phyloP scores from a whole-genome alignment of 2,113 vertebrate species.

The Catharus fuscescens region DNA sequence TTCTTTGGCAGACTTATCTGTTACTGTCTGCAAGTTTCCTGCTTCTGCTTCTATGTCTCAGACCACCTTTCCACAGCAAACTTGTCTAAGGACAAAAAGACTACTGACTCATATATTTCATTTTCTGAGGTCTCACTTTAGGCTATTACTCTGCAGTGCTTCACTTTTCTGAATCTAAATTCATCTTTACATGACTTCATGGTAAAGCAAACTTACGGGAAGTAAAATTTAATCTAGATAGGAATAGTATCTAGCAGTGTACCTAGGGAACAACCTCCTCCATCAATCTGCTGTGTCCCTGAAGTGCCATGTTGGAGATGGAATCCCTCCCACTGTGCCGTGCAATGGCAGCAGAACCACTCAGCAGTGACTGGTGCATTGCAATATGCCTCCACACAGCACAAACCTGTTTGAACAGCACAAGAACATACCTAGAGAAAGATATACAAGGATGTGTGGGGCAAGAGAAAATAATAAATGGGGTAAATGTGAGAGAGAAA shows the following conservation, averaged over 20 bases:
- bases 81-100: background rate
- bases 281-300: background rate
- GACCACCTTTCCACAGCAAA: background rate
- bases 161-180: constrained; percentile 7
- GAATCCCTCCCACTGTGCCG: constrained; percentile 11
- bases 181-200: background rate
- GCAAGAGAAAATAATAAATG: background rate
- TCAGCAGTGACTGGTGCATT: background rate
- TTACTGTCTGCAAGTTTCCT: background rate
- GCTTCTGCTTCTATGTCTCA: background rate
- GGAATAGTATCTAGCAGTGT: background rate
- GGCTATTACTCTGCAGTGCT: background rate
- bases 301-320: background rate
- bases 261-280: background rate
- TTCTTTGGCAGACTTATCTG: background rate
- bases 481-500: background rate
- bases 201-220: background rate
- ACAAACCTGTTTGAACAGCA: background rate
- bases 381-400: background rate
- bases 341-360: background rate
- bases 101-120: background rate
- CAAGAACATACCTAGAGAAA: background rate
- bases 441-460: background rate
- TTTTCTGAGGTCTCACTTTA: constrained; percentile 9
- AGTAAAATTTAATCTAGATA: constrained; percentile 6